Evolutionary conservation across 2,113 vertebrate genomes (phyloP).

Genomic region (Fregetta grallaria): DNA sequence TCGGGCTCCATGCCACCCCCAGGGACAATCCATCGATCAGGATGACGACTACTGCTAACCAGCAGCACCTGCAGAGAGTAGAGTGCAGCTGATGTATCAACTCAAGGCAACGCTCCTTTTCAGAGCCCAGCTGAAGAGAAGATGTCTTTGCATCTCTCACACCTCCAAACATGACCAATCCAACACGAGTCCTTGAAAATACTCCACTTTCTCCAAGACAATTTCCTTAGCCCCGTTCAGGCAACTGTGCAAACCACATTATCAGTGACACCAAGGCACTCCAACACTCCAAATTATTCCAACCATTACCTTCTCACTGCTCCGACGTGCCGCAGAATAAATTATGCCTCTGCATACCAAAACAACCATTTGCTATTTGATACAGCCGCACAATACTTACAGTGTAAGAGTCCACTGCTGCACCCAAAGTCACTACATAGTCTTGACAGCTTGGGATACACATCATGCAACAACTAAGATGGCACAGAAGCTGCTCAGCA

Average conservation of each 20-base stretch:
- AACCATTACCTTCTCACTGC: not conserved
- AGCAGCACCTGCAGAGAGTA: conserved; percentile 84
- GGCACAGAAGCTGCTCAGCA: not conserved
- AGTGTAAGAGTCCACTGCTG: not conserved
- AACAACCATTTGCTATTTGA: not conserved
- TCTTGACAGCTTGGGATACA: not conserved
- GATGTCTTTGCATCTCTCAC: not conserved
- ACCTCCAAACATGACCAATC: rapidly evolving
- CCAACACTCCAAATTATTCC: not conserved
- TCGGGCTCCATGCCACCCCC: conserved; percentile 98
- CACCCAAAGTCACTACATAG: not conserved
- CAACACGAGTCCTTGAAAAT: rapidly evolving
- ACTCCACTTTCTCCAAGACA: not conserved
- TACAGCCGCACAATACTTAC: not conserved
- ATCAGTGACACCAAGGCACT: not conserved
- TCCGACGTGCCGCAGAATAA: rapidly evolving
- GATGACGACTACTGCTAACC: conserved; percentile 96
- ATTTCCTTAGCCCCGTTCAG: not conserved
- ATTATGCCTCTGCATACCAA: not conserved
- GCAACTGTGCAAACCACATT: not conserved
- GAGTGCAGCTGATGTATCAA: not conserved
- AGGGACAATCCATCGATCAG: conserved; percentile 97
- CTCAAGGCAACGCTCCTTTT: rapidly evolving
- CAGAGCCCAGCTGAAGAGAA: not conserved
- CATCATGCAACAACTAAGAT: not conserved